Evolutionary conservation across 2,888 invertebrate species (phyloP).

Genomic region (Alentia gelatinosa): DNA sequence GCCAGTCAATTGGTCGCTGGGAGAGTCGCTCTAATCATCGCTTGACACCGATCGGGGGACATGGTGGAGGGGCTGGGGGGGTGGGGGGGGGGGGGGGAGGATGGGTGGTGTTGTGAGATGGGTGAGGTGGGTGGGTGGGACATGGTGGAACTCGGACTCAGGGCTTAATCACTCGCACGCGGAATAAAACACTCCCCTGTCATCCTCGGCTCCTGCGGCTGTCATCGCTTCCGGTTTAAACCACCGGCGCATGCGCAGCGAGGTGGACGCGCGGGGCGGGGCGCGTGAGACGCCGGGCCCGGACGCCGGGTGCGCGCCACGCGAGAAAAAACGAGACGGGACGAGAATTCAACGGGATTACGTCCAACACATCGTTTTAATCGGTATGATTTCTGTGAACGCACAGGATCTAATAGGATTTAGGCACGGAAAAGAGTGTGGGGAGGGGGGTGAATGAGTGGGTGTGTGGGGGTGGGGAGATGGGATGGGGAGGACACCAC

Average conservation of each 20-base stretch:
- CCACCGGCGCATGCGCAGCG: constrained; percentile 7
- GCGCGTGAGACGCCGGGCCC: background rate
- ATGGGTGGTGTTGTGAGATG: background rate
- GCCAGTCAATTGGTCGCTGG: constrained; percentile 49
- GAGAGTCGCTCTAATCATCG: background rate
- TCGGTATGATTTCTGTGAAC: constrained; percentile 22
- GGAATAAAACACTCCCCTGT: constrained; percentile 32
- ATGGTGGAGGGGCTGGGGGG: background rate
- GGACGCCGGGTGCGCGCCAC: background rate
- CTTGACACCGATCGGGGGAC: constrained; percentile 42
- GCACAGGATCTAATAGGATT: constrained; percentile 27
- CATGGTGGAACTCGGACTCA: background rate
- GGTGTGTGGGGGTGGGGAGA: background rate
- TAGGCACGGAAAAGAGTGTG: background rate
- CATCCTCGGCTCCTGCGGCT: constrained; percentile 5
- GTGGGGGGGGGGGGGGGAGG: background rate
- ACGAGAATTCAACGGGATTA: constrained; percentile 25
- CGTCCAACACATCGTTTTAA: constrained; percentile 26
- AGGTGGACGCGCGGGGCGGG: background rate
- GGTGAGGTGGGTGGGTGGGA: background rate
- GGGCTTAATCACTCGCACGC: background rate
- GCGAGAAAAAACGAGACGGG: background rate
- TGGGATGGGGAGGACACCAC: background rate
- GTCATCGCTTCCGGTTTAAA: constrained; percentile 34
- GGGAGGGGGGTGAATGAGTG: background rate